Conservation (phyloP, 2,888 invertebrate genomes). For the Taphrorychus bicolor region DNA sequence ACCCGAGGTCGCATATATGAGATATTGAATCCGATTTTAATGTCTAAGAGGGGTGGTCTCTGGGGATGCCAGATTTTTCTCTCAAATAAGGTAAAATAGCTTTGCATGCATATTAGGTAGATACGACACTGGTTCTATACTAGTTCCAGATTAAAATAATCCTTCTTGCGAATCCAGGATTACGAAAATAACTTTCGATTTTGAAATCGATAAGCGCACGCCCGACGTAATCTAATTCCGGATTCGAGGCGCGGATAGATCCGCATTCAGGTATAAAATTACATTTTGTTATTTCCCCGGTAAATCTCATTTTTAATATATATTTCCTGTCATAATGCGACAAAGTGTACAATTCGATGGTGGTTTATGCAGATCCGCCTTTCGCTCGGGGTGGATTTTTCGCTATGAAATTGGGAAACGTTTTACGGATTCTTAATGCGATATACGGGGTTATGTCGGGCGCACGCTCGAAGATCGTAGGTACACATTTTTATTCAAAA, state of each 20-base stretch:
- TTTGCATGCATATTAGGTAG: too few relatives aligned
- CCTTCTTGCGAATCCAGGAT: constrained; percentile 40
- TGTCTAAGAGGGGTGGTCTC: background rate
- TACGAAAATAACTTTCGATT: constrained; percentile 43
- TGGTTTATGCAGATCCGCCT: constrained; percentile 10
- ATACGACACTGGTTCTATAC: background rate
- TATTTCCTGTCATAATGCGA: constrained; percentile 40
- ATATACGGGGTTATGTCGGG: background rate
- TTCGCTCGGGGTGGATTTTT: constrained; percentile 1
- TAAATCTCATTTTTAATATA: constrained; percentile 40
- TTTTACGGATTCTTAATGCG: constrained; percentile 7
- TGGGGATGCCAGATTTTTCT: background rate
- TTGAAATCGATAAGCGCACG: constrained; percentile 39
- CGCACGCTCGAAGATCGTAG: background rate
- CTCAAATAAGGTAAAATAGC: too few relatives aligned
- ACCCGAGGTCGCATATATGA: background rate
- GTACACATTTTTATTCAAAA: background rate
- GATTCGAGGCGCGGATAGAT: constrained; percentile 39
- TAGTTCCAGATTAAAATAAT: constrained; percentile 38
- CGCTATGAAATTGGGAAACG: constrained; percentile 3
- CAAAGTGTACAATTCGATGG: constrained; percentile 29
- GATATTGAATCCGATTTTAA: background rate
- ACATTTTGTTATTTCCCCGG: constrained; percentile 41
- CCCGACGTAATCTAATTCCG: constrained; percentile 40
- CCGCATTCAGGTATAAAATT: constrained; percentile 43